Evolutionary conservation across 64 coral and sea anemone species (phyloP), one percentile per base, ranked within the genome.

Genomic region (Montipora foliosa): DNA sequence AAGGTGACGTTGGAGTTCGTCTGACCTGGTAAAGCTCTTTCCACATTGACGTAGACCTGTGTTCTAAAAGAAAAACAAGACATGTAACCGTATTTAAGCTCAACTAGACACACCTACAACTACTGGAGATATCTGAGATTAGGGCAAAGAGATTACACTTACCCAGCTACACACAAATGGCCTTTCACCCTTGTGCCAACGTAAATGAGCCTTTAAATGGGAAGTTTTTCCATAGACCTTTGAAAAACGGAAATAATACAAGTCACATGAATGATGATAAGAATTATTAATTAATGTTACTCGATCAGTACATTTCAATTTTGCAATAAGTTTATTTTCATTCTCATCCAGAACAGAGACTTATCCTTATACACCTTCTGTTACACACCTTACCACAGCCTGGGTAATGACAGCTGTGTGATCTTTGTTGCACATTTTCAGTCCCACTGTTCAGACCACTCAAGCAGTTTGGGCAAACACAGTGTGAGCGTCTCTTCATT

Each of bases 211-310:
- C 75, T 97, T 97, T 44, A 97, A 80, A 66, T 97, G 96, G 51
- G 96, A 97, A 3, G 96, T 97, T 64, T 97, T 97, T 5, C 96
- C 96, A 79, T 97, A 97, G 75, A 97, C 93, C 96, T 97, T 47
- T 13, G 49, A 84, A 93, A 44, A 53, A 66, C 29, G 10, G 49
- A 88, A 24, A 73, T 17, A 24, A 55, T 22, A 51, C n/a, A 88
- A 13, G 19, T 6, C 47, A 50, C 37, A 37, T 37, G 37, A 37
- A 37, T 37, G 2, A 37, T 37, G 37, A 37, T 37, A 37, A 37
- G 37, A 37, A 37, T 37, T 37, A 37, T 37, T 37, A 37, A 37
- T 37, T 37, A 37, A 37, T 37, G 37, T 37, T 37, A 37, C 37
- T 37, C 29, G 29, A 29, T 29, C 37, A 37, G 37, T 37, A 37